Evolutionary conservation across 2,888 invertebrate genomes (phyloP).

Genomic region (Cryptocheilus praepositus): DNA sequence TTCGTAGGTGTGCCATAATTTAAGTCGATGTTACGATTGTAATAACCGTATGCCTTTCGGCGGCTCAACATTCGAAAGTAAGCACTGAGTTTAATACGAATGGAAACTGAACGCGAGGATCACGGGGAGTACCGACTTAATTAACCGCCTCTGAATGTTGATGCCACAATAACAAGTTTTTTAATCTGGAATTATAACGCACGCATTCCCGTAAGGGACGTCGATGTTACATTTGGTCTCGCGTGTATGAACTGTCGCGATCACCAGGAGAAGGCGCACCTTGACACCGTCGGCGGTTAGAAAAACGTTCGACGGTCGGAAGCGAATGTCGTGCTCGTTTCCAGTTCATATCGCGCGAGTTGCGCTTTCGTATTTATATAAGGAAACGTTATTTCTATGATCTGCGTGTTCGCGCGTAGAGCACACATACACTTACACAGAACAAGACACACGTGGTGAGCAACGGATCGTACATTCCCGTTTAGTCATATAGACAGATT

Average conservation of each 20-base stretch:
- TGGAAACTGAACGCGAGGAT: constrained; percentile 10
- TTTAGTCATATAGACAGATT: constrained; percentile 69
- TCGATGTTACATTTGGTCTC: constrained; percentile 40
- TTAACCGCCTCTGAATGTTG: constrained; percentile 28
- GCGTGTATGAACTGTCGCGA: constrained; percentile 11
- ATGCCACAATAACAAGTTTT: constrained; percentile 21
- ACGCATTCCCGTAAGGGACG: constrained; percentile 45
- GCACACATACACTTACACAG: neutral
- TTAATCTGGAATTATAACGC: constrained; percentile 23
- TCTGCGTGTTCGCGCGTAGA: constrained; percentile 27
- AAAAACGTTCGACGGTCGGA: too few relatives aligned
- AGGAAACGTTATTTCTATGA: constrained; percentile 50
- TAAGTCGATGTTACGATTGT: constrained; percentile 46
- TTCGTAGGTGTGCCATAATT: constrained; percentile 62
- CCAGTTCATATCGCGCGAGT: constrained; percentile 25
- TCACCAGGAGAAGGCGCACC: too few relatives aligned
- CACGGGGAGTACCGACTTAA: constrained; percentile 12
- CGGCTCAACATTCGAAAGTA: constrained; percentile 31
- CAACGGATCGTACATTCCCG: constrained; percentile 61
- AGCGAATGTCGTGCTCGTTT: neutral
- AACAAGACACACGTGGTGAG: constrained; percentile 30
- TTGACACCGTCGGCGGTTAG: too few relatives aligned
- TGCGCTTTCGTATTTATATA: constrained; percentile 47
- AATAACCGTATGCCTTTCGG: constrained; percentile 46
- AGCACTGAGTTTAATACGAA: constrained; percentile 13